Evolutionary conservation across 2,888 invertebrate species (phyloP).

Genomic region (Drosophila anomelani): DNA sequence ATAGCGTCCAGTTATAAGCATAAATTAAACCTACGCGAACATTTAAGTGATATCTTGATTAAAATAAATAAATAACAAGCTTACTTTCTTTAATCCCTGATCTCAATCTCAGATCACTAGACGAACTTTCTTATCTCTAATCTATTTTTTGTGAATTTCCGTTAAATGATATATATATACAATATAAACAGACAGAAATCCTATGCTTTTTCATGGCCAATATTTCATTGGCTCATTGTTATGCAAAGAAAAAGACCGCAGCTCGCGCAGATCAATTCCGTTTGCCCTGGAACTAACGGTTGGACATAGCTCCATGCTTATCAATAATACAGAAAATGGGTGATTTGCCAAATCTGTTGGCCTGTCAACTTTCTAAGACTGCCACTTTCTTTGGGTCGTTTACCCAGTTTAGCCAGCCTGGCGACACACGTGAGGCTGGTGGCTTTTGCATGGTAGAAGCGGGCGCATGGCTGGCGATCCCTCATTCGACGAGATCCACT

Average conservation of each 20-base stretch:
- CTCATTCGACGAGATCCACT: conserved; percentile 10
- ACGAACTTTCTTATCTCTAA: neutral
- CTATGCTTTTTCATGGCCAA: neutral
- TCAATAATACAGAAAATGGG: conserved; percentile 23
- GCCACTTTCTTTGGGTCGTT: conserved; percentile 57
- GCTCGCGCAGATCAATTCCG: conserved; percentile 14
- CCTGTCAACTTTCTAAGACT: conserved; percentile 45
- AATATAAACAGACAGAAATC: neutral
- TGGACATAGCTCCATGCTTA: conserved; percentile 18
- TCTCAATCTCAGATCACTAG: neutral
- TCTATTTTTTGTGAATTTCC: neutral
- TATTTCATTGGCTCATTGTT: conserved; percentile 24
- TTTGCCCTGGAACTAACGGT: conserved; percentile 37
- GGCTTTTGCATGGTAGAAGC: neutral
- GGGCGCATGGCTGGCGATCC: conserved; percentile 4
- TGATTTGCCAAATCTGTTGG: conserved; percentile 42
- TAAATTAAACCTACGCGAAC: neutral
- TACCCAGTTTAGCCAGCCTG: conserved; percentile 37
- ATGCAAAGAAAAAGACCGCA: conserved; percentile 21
- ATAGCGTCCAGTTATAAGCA: neutral
- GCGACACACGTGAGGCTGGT: conserved; percentile 66
- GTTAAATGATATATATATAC: neutral
- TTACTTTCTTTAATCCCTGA: neutral
- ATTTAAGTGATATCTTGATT: neutral
- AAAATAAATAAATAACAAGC: too few species aligned